phyloP scores from a whole-genome alignment of 2,797 vertebrate species.

The Hemitrygon akajei region DNA sequence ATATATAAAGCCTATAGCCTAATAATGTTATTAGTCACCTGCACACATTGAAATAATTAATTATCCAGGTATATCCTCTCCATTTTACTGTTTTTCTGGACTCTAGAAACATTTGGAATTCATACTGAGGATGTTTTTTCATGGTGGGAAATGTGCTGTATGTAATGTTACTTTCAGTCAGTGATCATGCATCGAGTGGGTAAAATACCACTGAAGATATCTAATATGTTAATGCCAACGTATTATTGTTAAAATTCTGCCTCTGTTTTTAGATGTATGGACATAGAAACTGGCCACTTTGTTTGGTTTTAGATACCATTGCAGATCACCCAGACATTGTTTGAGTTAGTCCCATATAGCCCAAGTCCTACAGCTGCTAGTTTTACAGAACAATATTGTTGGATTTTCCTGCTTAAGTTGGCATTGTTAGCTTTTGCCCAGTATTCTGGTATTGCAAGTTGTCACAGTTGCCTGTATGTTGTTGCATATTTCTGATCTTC shows the following conservation, averaged over 20 bases:
- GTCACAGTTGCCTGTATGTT: too few relatives aligned
- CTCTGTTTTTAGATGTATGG: background rate
- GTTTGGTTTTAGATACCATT: too few relatives aligned
- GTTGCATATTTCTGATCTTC: too few relatives aligned
- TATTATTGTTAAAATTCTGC: background rate
- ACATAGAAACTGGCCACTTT: too few relatives aligned
- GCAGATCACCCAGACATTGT: too few relatives aligned
- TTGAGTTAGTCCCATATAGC: too few relatives aligned
- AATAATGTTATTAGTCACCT: background rate
- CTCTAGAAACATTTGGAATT: background rate
- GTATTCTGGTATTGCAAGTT: too few relatives aligned
- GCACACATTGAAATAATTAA: background rate
- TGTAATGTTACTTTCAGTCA: background rate
- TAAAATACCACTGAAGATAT: background rate
- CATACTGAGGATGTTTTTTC: background rate
- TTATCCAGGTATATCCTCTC: background rate
- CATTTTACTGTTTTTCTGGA: background rate
- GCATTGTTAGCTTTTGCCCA: too few relatives aligned
- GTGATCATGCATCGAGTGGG: too few relatives aligned
- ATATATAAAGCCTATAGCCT: background rate
- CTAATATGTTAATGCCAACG: background rate
- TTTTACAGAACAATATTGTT: too few relatives aligned
- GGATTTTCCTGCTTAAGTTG: too few relatives aligned
- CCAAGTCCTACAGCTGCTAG: too few relatives aligned
- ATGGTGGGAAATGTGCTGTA: background rate